Evolutionary conservation across 2,797 vertebrate genomes (phyloP).

Genomic region (Hephaestus fuliginosus): DNA sequence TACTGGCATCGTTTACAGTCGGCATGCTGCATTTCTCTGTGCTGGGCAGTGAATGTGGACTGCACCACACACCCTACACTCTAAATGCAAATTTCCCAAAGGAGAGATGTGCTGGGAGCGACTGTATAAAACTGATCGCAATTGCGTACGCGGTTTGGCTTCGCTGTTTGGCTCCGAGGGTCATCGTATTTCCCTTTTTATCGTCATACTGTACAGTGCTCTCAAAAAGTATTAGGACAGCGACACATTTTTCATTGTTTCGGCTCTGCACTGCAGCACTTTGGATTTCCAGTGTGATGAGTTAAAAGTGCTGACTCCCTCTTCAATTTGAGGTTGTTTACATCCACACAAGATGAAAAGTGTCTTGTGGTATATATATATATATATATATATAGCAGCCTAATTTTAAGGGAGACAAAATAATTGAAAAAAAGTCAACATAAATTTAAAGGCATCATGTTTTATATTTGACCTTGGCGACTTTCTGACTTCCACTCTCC

Average conservation of each 20-base stretch:
- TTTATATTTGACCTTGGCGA: not conserved
- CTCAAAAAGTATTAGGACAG: conserved; percentile 36
- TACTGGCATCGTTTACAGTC: conserved; percentile 68
- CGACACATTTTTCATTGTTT: conserved; percentile 46
- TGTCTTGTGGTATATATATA: not conserved
- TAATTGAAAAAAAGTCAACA: conserved; percentile 1
- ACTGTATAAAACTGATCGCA: conserved; percentile 45
- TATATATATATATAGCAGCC: not conserved
- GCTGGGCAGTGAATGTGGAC: conserved; percentile 42
- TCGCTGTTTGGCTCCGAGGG: conserved; percentile 28
- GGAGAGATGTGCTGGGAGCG: conserved; percentile 49
- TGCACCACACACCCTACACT: conserved; percentile 49
- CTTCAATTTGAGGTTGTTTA: conserved; percentile 35
- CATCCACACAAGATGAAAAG: conserved; percentile 25
- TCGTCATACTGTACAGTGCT: conserved; percentile 1
- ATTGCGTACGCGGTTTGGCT: conserved; percentile 37
- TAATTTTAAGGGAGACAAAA: not conserved
- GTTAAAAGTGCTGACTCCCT: conserved; percentile 44
- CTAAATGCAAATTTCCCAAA: conserved; percentile 71
- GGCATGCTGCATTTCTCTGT: conserved; percentile 53
- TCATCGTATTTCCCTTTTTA: conserved; percentile 50
- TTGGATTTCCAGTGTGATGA: conserved; percentile 41
- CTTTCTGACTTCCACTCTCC: not conserved
- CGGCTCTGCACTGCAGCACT: conserved; percentile 17
- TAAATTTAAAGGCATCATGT: conserved; percentile 25